Evolutionary conservation across 1,140 invertebrate genomes (phyloP).

Genomic region (Ectropis grisescens): DNA sequence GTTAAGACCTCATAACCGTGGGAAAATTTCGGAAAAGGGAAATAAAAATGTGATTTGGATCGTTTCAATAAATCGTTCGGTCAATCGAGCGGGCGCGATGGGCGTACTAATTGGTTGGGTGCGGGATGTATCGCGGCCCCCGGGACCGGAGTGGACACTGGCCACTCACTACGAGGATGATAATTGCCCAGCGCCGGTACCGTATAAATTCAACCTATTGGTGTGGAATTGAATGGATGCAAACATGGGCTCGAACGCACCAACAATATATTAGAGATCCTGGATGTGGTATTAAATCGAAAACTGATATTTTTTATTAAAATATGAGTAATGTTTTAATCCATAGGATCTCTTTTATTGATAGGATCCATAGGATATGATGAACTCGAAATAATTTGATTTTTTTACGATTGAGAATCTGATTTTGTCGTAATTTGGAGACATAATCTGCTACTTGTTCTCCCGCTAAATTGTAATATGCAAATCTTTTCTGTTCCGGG

Average conservation of each 20-base stretch:
- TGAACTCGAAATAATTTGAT: too few relatives aligned
- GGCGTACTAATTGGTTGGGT: slow-evolving; percentile 61
- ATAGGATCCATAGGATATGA: too few relatives aligned
- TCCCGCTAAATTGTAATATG: too few relatives aligned
- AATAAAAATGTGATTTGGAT: slow-evolving; percentile 10
- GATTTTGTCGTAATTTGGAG: too few relatives aligned
- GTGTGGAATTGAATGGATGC: slow-evolving; percentile 47
- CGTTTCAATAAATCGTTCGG: slow-evolving; percentile 48
- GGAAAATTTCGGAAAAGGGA: slow-evolving; percentile 33
- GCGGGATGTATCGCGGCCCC: slow-evolving; percentile 30
- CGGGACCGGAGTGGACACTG: slow-evolving; percentile 26
- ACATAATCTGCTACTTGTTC: too few relatives aligned
- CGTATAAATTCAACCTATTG: slow-evolving; percentile 48
- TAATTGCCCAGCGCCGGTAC: slow-evolving; percentile 42
- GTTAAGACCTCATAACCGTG: slow-evolving; percentile 67
- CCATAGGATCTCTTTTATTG: too few relatives aligned
- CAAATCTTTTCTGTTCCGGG: too few relatives aligned
- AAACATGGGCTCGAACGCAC: slow-evolving; percentile 24
- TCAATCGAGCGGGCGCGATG: slow-evolving; percentile 50
- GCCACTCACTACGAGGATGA: slow-evolving; percentile 50
- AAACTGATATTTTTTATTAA: too few relatives aligned
- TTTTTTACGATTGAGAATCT: too few relatives aligned
- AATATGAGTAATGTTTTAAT: too few relatives aligned
- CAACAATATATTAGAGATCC: too few relatives aligned
- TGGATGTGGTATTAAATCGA: too few relatives aligned